Evolutionary conservation across 2,113 vertebrate genomes (phyloP), one percentile per base, ranked within the genome.

Genomic region (Heterotilapia buettikoferi): DNA sequence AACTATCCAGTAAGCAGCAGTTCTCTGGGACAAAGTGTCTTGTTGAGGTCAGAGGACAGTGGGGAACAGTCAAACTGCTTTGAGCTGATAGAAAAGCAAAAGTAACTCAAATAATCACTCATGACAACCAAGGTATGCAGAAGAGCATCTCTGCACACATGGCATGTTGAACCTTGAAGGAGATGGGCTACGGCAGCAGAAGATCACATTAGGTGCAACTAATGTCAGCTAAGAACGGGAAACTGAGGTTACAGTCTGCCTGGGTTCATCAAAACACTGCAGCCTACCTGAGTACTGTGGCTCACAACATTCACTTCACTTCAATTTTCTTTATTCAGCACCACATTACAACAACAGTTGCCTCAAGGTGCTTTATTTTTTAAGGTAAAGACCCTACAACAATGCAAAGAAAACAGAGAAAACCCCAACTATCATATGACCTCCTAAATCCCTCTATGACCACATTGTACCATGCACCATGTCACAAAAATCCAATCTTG

Each of bases 291-390:
- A n/a, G 18, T 66, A 1, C 33, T 66, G 61, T 10, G 33, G 59
- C 31, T 63, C 18, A 63, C 59, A 29, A 59, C 24, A 59, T 29
- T 29, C 54, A 16, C 21, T 6, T 53, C 52, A 54, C 5, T 59
- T 59, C 2, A 59, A 0, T 29, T 29, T 59, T 0, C 56, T 59
- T 59, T 59, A 59, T 59, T 29, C 56, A 59, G 56, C 56, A 29
- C 5, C 56, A 59, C 26, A 59, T 59, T 0, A 59, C 4, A 16
- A 59, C 56, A 18, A 59, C 11, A 29, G 26, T 29, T 59, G 1
- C 7, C 6, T 16, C 56, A 31, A 59, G 14, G 7, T 18, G 26
- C 26, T 59, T 59, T 59, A 59, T 29, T 9, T 2, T 14, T 29
- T 26, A 18, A 29, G 56, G 56, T 29, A 59, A 59, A 29, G 56